phyloP scores from a whole-genome alignment of 2,888 invertebrate genomes.

The Callimorpha dominula region DNA sequence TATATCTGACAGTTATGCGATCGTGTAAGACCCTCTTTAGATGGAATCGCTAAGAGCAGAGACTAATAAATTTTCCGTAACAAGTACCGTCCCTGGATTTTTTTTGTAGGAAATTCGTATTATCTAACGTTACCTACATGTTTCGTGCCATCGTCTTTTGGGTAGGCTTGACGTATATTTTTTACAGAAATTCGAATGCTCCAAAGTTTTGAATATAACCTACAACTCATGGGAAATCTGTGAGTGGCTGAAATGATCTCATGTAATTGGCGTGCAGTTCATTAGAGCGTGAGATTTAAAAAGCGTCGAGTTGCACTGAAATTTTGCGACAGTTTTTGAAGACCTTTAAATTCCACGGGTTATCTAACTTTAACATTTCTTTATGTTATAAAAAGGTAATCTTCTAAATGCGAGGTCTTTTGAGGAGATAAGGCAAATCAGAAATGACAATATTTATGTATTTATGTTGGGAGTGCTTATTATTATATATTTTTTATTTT shows the following conservation, averaged over 20 bases:
- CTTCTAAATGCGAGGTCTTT: too few species aligned
- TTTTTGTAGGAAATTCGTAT: constrained; percentile 2
- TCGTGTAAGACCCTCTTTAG: constrained; percentile 4
- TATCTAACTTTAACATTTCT: too few species aligned
- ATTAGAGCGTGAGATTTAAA: constrained; percentile 14
- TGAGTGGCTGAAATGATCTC: not conserved
- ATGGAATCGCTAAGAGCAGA: constrained; percentile 15
- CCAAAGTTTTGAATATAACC: not conserved
- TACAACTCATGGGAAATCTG: constrained; percentile 10
- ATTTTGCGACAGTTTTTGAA: not conserved
- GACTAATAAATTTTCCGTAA: constrained; percentile 4
- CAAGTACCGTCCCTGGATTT: not conserved
- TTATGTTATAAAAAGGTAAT: too few species aligned
- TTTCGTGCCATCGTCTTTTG: not conserved
- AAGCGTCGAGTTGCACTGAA: not conserved
- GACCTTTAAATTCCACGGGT: not conserved
- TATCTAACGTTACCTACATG: not conserved
- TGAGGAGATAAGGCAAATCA: too few species aligned
- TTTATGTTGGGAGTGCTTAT: too few species aligned
- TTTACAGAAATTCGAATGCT: not conserved
- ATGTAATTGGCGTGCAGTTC: constrained; percentile 14
- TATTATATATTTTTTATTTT: too few species aligned
- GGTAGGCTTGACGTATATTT: not conserved
- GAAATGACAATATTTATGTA: too few species aligned
- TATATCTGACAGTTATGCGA: not conserved